A percentile compares a stretch with the other conserved stretches of the same genome.
These are phyloP conservation scores for Pseudopipra pipra DNA, from an alignment of 2,113 vertebrate species.

Conservation along the genomic window DNA sequence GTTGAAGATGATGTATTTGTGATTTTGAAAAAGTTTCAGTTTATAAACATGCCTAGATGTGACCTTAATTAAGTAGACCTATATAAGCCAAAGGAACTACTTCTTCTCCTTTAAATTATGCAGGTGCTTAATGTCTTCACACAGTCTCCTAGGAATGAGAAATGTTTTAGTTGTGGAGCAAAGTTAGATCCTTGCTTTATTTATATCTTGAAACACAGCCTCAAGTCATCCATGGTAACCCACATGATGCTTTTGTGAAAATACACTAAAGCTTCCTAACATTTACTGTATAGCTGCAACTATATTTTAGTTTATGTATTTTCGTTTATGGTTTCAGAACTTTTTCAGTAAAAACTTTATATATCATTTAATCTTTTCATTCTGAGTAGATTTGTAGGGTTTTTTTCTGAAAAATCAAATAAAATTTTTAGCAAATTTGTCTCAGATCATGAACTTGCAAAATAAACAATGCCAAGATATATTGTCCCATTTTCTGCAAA, in stretches of 20 bases:
- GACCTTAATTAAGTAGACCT: not conserved
- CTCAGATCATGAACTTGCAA: not conserved
- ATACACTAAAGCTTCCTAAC: not conserved
- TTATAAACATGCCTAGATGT: not conserved
- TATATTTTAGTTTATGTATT: not conserved
- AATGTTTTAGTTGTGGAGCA: slow-evolving; percentile 19
- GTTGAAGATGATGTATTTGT: not conserved
- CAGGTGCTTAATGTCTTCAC: not conserved
- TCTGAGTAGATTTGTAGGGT: not conserved
- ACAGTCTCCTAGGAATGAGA: not conserved
- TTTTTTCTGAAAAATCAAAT: not conserved
- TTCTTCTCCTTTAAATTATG: not conserved
- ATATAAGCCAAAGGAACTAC: not conserved
- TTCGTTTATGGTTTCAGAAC: not conserved
- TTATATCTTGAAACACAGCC: not conserved
- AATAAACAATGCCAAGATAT: not conserved
- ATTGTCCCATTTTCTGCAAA: not conserved
- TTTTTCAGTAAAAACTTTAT: not conserved
- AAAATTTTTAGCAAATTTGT: not conserved
- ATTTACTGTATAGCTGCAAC: not conserved
- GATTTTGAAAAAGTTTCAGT: not conserved
- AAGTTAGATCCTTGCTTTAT: not conserved
- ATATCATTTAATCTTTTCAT: not conserved
- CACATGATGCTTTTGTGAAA: not conserved
- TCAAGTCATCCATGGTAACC: slow-evolving; percentile 11